Base-by-base conservation (phyloP, 2,113 vertebrate species). In the Daubentonia madagascariensis region DNA sequence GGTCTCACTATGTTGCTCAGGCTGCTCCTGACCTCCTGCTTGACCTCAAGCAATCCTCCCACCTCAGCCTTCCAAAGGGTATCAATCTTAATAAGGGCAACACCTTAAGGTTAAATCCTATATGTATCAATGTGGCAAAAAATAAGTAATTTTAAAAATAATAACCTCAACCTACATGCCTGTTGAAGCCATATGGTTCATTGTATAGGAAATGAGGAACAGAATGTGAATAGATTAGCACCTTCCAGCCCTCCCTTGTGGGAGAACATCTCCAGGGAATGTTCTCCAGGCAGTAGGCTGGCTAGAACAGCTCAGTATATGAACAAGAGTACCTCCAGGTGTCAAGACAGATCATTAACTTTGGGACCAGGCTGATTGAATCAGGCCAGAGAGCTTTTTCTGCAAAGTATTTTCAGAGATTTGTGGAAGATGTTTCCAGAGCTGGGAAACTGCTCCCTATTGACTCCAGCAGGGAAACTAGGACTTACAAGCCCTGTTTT, bases 351-450 rank as follows among this genome's bases (percentile, higher is more conserved):
- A 83, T 87, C 68, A 92, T 52, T 65, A 87, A 96, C 45, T 87
- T 68, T 87, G 43, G 84, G 87, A 89, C n/a, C 30, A 91, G 45
- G 37, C 43, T 48, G 75, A 92, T 1, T 70, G 50, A 90, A 84
- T 54, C 37, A 59, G 40, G 30, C 79, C 61, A 52, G 75, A 79
- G 67, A 96, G 61, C 11, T 65, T 96, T 92, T 83, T 85, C 75
- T 75, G 32, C 40, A 87, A 95, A 95, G 87, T 22, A 30, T 37
- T 84, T 97, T 59, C 54, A 96, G 67, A 96, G 87, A 95, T 93
- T 97, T 89, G 92, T 85, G 76, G 54, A 67, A 57, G 84, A 76
- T 95, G 43, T 87, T 78, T 87, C 90, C 45, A 97, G 87, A 97
- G 18, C 90, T 90, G 35, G 16, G 91, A 98, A 96, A 87, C 75